Evolutionary conservation across 2,113 vertebrate species (phyloP), one percentile per base, ranked within the genome.

Genomic region (Epinephelus cyanopodus): DNA sequence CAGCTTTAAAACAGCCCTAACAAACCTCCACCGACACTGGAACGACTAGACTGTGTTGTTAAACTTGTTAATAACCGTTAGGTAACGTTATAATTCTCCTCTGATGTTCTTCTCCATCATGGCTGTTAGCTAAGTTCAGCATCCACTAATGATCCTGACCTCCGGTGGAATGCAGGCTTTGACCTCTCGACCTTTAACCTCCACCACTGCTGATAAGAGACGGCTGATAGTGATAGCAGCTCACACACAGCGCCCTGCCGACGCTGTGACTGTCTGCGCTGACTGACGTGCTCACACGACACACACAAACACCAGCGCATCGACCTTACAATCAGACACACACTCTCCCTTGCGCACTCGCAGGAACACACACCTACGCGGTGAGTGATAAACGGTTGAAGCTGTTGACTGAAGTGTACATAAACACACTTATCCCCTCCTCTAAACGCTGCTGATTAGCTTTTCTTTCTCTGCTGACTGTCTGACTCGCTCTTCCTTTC

Each of bases 111-210:
- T 79, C 75, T 64, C 54, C 42, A 23, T 72, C 18, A 2, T 42
- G 37, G 19, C 69, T 0, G 13, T 33, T 23, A 25, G 72, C 18
- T 67, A 57, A 69, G 50, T 61, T 58, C 48, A 48, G 62, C 54
- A 6, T 70, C 48, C 70, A 29, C 64, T 77, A 27, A 86, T 69
- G 74, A 67, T 81, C 58, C 77, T 54, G 77, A 84, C 77, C 87
- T 27, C 63, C 27, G 81, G 12, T 77, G 88, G 93, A 91, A 90
- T 93, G 85, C 67, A 71, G 80, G 65, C 67, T 80, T 56, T 77
- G 87, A 83, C 87, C 90, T 68, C 52, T 70, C 39, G 82, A 88
- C 89, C 82, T 80, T 29, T 89, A 19, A 86, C 88, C 88, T 61
- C 74, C 37, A 53, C 5, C 1, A 47, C 6, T 23, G 68, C 54